phyloP scores from a whole-genome alignment of 2,888 invertebrate genomes.

The Carabus problematicus region DNA sequence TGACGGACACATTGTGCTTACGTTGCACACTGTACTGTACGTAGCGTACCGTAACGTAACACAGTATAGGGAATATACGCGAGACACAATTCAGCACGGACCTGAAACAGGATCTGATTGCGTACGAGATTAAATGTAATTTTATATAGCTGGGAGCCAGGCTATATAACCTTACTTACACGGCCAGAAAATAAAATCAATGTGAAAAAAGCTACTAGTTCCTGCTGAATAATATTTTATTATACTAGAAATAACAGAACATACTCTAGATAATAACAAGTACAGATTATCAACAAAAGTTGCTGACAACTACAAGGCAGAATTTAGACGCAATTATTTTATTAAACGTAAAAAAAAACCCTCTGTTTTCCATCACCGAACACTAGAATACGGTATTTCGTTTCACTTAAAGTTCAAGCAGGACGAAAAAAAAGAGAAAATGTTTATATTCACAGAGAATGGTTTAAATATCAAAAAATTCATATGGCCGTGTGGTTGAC shows the following conservation, averaged over 20 bases:
- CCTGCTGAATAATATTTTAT: background rate
- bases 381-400: background rate
- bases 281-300: background rate
- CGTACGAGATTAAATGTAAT: conserved; percentile 23
- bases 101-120: conserved; percentile 18
- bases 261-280: too few species aligned
- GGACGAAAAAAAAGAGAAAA: conserved; percentile 16
- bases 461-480: conserved; percentile 34
- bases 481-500: conserved; percentile 31
- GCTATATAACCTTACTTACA: background rate
- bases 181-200: conserved; percentile 7
- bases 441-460: conserved; percentile 23
- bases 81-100: conserved; percentile 4
- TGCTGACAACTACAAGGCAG: background rate
- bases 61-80: background rate
- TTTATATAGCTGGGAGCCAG: conserved; percentile 7
- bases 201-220: background rate
- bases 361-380: conserved; percentile 24
- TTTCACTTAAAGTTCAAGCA: too few species aligned
- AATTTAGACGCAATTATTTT: background rate
- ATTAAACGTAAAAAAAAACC: conserved; percentile 2
- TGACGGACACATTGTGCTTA: conserved; percentile 3
- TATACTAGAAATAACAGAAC: too few species aligned
- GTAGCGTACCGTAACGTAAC: background rate
- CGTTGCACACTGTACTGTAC: background rate